Percentiles rank a stretch among this genome's conserved stretches.
phyloP scores from a whole-genome alignment of 2,797 vertebrate genomes.

The Sphenopsis melanotis region DNA sequence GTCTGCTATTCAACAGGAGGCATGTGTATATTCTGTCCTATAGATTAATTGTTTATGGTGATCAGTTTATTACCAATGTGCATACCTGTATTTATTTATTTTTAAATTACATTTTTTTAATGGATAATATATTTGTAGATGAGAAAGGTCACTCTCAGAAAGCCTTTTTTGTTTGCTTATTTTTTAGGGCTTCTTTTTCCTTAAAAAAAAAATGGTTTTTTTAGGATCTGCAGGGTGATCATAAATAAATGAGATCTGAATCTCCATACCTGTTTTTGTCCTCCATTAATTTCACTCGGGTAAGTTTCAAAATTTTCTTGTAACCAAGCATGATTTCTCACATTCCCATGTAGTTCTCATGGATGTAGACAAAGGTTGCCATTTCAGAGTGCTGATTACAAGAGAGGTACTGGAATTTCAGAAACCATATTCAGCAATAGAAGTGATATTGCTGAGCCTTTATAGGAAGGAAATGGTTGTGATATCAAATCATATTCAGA shows the following conservation, averaged over 20 bases:
- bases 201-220: not conserved
- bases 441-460: not conserved
- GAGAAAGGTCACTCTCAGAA: not conserved
- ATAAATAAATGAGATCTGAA: not conserved
- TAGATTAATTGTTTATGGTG: not conserved
- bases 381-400: not conserved
- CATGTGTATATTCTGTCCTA: not conserved
- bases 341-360: not conserved
- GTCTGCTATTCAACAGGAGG: not conserved
- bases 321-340: not conserved
- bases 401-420: not conserved
- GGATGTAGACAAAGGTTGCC: not conserved
- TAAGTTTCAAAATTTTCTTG: not conserved
- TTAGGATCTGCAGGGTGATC: not conserved
- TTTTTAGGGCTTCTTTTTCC: accelerated
- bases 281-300: not conserved
- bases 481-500: not conserved
- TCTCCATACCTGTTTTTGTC: not conserved
- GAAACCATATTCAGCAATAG: not conserved
- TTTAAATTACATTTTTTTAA: not conserved
- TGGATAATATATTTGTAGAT: not conserved
- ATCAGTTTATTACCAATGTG: not conserved
- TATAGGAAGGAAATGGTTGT: not conserved
- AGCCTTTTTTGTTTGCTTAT: not conserved
- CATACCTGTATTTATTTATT: not conserved